Evolutionary conservation across 2,113 vertebrate genomes (phyloP).

Genomic region (Chascanopsetta lugubris): DNA sequence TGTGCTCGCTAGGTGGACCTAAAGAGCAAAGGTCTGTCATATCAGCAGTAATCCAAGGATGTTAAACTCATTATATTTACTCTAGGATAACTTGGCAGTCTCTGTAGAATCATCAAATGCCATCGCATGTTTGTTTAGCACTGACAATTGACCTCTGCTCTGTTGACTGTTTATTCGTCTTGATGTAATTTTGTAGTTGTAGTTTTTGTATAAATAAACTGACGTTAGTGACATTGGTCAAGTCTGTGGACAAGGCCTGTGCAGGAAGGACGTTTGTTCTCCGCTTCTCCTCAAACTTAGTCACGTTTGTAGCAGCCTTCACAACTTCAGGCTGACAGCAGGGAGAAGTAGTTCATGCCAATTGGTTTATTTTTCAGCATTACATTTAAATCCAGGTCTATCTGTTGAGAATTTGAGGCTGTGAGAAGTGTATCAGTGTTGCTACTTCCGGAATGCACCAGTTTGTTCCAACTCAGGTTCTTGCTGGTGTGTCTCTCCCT

Average conservation of each 20-base stretch:
- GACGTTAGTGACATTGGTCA: not conserved
- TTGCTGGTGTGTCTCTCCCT: too few species aligned
- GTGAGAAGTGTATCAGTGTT: too few species aligned
- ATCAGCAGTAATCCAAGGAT: not conserved
- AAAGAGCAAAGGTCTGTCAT: not conserved
- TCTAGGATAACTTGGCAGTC: not conserved
- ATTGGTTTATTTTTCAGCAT: not conserved
- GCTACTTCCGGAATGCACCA: too few species aligned
- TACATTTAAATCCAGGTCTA: not conserved
- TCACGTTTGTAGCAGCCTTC: constrained; percentile 12
- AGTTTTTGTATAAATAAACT: constrained; percentile 22
- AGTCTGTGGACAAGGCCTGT: constrained; percentile 15
- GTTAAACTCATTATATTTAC: not conserved
- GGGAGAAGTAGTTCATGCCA: not conserved
- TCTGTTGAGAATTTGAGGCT: not conserved
- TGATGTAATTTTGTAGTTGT: not conserved
- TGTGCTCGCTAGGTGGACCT: not conserved
- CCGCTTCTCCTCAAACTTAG: constrained; percentile 27
- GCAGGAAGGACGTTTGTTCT: not conserved
- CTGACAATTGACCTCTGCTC: not conserved
- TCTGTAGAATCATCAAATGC: not conserved
- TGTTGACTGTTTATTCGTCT: not conserved
- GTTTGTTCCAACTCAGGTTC: too few species aligned
- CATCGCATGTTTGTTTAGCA: not conserved
- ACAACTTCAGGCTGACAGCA: not conserved